Base-by-base conservation (phyloP, 30 jellyfish, hydroid and myxozoan species). In the Hydra vulgaris region DNA sequence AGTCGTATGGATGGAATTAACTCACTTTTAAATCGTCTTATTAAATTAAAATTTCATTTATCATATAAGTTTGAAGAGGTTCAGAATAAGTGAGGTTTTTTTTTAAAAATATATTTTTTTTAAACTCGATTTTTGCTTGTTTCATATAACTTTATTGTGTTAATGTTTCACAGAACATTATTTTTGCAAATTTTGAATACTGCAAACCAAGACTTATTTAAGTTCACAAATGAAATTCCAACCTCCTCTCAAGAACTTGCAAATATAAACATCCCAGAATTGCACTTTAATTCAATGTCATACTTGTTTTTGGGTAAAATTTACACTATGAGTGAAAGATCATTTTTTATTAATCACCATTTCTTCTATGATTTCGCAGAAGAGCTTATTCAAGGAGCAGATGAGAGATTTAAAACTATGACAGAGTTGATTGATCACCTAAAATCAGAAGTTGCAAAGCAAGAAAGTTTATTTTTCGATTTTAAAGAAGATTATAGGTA, bases 331-430 rank as follows among this genome's bases (percentile, higher is more conserved):
- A 21, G 54, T 15, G 67, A 78, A 52, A 78, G 24, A 18, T 21
- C 27, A 27, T 24, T 78, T 53, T 78, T 54, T 69, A 54, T 78
- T 21, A 78, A 78, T 53, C 66, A 69, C 0, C n/a, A 66, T 7
- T 78, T 53, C 25, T 78, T 78, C 77, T 52, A n/a, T 21, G 77
- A 78, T 27, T 78, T 78, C 18, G 85, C 85, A 24, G 77, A 21
- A 21, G 85, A 16, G 80, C 54, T 18, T 15, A 7, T 78, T 18
- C 26, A 78, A 19, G 77, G 77, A 0, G 77, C 67, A 18, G 85
- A 0, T 27, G 24, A 61, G 16, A 20, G 79, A 18, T 78, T 78
- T 54, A 23, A 27, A 78, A 23, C 61, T 18, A 5, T 78, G 55
- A 15, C 76, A 15, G 21, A 55, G 25, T 52, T 53, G 66, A 78